Percentiles rank a stretch among this genome's conserved stretches.
These are phyloP conservation scores for Pantelozetes paolii DNA, from an alignment of 2,888 invertebrate species.

Conservation along the genomic window DNA sequence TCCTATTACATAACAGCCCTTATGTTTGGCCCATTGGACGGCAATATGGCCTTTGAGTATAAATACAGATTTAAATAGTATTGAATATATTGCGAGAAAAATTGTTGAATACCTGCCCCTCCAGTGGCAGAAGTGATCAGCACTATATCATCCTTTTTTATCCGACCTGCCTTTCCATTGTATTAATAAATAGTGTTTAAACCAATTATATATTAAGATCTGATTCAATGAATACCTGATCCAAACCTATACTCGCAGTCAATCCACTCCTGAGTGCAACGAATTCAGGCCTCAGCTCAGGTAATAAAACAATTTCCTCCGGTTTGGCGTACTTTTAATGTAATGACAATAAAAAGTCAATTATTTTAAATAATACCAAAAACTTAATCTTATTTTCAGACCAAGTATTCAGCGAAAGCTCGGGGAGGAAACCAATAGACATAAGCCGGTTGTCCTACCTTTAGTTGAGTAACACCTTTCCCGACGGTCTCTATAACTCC, in stretches of 20 bases:
- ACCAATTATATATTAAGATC: neutral
- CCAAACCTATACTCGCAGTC: slow-evolving; percentile 52
- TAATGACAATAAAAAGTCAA: neutral
- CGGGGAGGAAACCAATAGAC: slow-evolving; percentile 44
- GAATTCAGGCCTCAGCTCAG: slow-evolving; percentile 43
- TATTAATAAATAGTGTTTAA: neutral
- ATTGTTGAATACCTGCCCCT: slow-evolving; percentile 42
- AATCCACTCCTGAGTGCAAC: slow-evolving; percentile 40
- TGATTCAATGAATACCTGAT: slow-evolving; percentile 47
- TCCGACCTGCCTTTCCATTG: slow-evolving; percentile 21
- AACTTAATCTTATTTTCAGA: neutral
- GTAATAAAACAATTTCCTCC: slow-evolving; percentile 32
- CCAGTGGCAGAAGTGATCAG: slow-evolving; percentile 46
- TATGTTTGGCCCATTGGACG: slow-evolving; percentile 47
- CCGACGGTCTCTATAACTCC: slow-evolving; percentile 51
- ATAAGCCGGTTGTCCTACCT: slow-evolving; percentile 50
- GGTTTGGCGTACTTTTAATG: slow-evolving; percentile 4
- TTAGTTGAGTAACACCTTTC: slow-evolving; percentile 45
- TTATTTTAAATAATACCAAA: neutral
- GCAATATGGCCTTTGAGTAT: slow-evolving; percentile 22
- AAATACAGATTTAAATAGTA: neutral
- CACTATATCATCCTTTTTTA: slow-evolving; percentile 44
- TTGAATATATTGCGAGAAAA: neutral
- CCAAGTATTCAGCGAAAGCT: slow-evolving; percentile 3
- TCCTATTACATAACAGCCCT: slow-evolving; percentile 46